Evolutionary conservation across 2,113 vertebrate genomes (phyloP).

Genomic region (Acanthochromis polyacanthus): DNA sequence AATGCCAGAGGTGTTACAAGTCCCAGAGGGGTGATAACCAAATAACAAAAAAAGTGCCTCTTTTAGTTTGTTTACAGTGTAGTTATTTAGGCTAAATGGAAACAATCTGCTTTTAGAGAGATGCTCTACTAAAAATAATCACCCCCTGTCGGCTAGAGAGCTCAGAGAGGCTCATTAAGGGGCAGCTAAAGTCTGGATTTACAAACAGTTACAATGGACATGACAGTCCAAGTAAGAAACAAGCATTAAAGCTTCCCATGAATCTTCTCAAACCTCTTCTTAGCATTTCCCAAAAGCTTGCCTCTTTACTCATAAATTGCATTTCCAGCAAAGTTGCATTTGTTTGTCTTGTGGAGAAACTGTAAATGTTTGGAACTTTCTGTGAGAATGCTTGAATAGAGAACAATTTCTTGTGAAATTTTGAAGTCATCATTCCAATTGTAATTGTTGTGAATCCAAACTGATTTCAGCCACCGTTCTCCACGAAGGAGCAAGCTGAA

Average conservation of each 20-base stretch:
- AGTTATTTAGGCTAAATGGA: background rate
- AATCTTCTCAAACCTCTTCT: background rate
- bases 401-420: background rate
- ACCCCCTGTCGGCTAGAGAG: no score
- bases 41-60: slow-evolving; percentile 5
- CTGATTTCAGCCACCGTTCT: background rate
- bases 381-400: background rate
- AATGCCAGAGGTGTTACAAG: slow-evolving; percentile 49
- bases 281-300: background rate
- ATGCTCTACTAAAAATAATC: no score
- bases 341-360: background rate
- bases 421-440: background rate
- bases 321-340: background rate
- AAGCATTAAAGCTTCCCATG: background rate
- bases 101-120: background rate
- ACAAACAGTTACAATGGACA: no score
- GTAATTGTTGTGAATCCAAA: background rate
- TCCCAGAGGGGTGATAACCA: slow-evolving; percentile 1
- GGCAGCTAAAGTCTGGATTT: no score
- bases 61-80: slow-evolving; percentile 2
- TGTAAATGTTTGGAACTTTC: background rate
- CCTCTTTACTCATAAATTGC: background rate
- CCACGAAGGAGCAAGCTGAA: background rate
- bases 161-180: no score
- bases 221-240: background rate